Percentiles rank a stretch among this genome's conserved stretches.
Evolutionary conservation across 2,888 invertebrate genomes (phyloP).

Genomic region (Ephialtes manifestator): DNA sequence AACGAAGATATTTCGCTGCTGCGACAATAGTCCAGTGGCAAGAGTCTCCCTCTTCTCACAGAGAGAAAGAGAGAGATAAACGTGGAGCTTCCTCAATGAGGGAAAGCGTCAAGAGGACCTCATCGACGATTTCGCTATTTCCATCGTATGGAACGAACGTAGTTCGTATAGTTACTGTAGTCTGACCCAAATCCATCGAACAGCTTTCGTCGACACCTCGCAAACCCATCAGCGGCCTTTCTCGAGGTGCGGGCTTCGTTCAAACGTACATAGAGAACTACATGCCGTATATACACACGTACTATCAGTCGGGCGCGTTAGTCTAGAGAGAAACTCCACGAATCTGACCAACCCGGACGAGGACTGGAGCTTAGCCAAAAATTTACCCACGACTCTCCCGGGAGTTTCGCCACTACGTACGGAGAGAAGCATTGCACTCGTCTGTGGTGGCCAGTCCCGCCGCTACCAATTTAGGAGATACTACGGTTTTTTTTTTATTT

Average conservation of each 20-base stretch:
- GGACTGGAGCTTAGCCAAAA: constrained; percentile 63
- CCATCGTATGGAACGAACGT: constrained; percentile 49
- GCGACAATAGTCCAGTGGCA: constrained; percentile 52
- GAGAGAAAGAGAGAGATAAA: constrained; percentile 39
- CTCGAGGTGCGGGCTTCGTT: constrained; percentile 1
- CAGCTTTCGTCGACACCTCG: constrained; percentile 75
- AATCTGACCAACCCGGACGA: constrained; percentile 69
- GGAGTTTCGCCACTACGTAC: constrained; percentile 13
- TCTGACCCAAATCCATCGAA: constrained; percentile 76
- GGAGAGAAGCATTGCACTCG: constrained; percentile 16
- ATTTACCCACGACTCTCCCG: constrained; percentile 46
- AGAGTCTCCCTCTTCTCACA: not conserved
- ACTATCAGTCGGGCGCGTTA: constrained; percentile 9
- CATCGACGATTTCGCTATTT: constrained; percentile 74
- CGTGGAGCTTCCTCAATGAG: not conserved
- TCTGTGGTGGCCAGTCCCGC: constrained; percentile 2
- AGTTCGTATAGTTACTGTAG: constrained; percentile 39
- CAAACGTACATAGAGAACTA: constrained; percentile 5
- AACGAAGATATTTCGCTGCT: constrained; percentile 67
- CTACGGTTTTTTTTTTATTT: constrained; percentile 12
- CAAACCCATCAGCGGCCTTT: constrained; percentile 63
- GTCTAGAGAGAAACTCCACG: constrained; percentile 18
- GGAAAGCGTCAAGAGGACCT: constrained; percentile 71
- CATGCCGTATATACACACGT: not conserved
- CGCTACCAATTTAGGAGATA: constrained; percentile 49